Evolutionary conservation across 2,113 vertebrate genomes (phyloP).

Genomic region (Rhagologus leucostigma): DNA sequence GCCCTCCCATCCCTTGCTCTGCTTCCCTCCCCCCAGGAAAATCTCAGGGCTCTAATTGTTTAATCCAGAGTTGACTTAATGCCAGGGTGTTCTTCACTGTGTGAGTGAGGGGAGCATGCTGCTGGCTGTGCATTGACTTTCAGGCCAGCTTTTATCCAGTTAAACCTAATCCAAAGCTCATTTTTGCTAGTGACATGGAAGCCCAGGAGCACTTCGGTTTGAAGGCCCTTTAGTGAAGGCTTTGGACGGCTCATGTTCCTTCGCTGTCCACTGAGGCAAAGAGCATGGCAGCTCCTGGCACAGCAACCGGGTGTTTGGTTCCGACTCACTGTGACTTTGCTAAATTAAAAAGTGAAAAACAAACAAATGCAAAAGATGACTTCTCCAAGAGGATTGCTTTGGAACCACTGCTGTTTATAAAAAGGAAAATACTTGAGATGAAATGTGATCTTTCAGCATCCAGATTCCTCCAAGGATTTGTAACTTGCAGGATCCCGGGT

Average conservation of each 20-base stretch:
- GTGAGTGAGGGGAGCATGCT: conserved; percentile 1
- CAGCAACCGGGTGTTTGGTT: rapidly evolving
- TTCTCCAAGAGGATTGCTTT: conserved; percentile 43
- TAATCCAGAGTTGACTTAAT: conserved; percentile 53
- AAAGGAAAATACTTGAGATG: conserved; percentile 39
- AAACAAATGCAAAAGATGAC: conserved; percentile 21
- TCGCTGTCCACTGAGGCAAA: not conserved
- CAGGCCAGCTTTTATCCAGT: conserved; percentile 33
- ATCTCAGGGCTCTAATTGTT: conserved; percentile 58
- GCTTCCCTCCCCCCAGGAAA: conserved; percentile 8
- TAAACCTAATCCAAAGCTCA: conserved; percentile 54
- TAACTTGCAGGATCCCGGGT: not conserved
- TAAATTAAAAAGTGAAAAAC: conserved; percentile 33
- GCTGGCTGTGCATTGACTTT: conserved; percentile 24
- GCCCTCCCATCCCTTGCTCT: not conserved
- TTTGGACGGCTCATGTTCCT: not conserved
- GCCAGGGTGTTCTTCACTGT: conserved; percentile 20
- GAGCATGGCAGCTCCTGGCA: conserved; percentile 25
- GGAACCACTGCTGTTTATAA: conserved; percentile 43
- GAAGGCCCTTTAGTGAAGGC: not conserved
- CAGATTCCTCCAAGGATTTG: conserved; percentile 49
- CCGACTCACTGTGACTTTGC: conserved; percentile 7
- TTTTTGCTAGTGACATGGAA: conserved; percentile 26
- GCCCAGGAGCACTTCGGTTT: not conserved
- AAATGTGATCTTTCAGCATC: conserved; percentile 49